Evolutionary conservation across 2,888 invertebrate genomes (phyloP).

Genomic region (Pegoplata infirma): DNA sequence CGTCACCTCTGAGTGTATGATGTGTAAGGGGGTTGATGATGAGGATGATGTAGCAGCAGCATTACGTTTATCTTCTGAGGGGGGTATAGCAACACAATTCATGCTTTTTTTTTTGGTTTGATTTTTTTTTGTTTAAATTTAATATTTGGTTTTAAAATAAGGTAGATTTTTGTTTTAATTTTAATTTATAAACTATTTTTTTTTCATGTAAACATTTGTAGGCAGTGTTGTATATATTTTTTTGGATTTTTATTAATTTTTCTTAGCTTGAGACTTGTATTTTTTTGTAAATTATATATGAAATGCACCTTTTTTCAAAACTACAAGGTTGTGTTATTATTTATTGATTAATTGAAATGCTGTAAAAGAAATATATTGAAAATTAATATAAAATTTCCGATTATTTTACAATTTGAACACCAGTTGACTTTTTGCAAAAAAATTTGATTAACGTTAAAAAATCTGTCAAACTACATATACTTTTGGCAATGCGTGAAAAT

Average conservation of each 20-base stretch:
- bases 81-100: slow-evolving; percentile 77
- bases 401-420: background rate
- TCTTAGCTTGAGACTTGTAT: slow-evolving; percentile 9
- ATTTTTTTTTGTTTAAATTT: slow-evolving; percentile 46
- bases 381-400: background rate
- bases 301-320: slow-evolving; percentile 34
- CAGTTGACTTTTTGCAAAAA: slow-evolving; percentile 59
- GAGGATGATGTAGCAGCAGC: slow-evolving; percentile 42
- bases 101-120: slow-evolving; percentile 65
- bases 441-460: too few species aligned
- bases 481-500: too few species aligned
- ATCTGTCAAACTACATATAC: too few species aligned
- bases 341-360: slow-evolving; percentile 45
- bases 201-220: slow-evolving; percentile 44
- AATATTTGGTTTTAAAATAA: slow-evolving; percentile 64
- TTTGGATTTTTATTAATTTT: background rate
- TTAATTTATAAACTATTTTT: slow-evolving; percentile 42
- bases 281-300: too few species aligned
- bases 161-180: slow-evolving; percentile 53
- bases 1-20: slow-evolving; percentile 66
- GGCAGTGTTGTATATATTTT: slow-evolving; percentile 41
- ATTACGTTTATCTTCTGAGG: slow-evolving; percentile 70
- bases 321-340: background rate
- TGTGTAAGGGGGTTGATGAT: slow-evolving; percentile 62
- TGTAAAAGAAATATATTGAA: slow-evolving; percentile 40